Conservation (phyloP, 1,140 invertebrate species). For the Drosophila sp. region DNA sequence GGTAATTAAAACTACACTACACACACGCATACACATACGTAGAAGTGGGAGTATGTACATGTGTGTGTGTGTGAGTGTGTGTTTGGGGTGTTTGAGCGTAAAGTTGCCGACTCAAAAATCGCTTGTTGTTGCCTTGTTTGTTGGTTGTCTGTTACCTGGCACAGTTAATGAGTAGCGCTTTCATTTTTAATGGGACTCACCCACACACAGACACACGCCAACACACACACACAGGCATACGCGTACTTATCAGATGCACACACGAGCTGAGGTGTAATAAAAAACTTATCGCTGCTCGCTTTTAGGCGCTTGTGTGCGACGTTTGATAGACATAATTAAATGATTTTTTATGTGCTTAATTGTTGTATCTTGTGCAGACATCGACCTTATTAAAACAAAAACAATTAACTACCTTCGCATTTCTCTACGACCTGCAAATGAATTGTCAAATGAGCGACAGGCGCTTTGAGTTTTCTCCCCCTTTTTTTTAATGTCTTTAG, state of each 20-base stretch:
- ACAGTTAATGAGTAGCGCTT: constrained; percentile 69
- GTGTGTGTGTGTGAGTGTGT: constrained; percentile 8
- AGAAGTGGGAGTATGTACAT: too few species aligned
- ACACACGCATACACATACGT: constrained; percentile 28
- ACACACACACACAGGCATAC: constrained; percentile 13
- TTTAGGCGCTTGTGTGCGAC: constrained; percentile 58
- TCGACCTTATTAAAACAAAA: constrained; percentile 64
- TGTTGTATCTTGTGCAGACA: constrained; percentile 64
- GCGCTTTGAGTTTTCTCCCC: constrained; percentile 10
- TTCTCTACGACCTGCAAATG: constrained; percentile 74
- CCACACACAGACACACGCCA: constrained; percentile 36
- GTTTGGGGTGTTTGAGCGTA: constrained; percentile 66
- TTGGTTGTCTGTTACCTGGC: constrained; percentile 54
- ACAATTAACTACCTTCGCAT: constrained; percentile 40
- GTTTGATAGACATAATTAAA: constrained; percentile 78
- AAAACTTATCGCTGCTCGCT: constrained; percentile 71
- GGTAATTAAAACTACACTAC: constrained; percentile 76
- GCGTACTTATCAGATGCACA: constrained; percentile 31
- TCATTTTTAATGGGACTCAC: constrained; percentile 74
- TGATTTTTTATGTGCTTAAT: constrained; percentile 79
- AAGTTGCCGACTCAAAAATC: constrained; percentile 74
- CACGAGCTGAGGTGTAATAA: constrained; percentile 62
- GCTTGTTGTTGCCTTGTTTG: constrained; percentile 41
- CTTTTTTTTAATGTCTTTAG: not conserved
- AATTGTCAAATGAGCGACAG: constrained; percentile 70